phyloP scores from a whole-genome alignment of 2,888 invertebrate species.

The Chelonus formosanus region DNA sequence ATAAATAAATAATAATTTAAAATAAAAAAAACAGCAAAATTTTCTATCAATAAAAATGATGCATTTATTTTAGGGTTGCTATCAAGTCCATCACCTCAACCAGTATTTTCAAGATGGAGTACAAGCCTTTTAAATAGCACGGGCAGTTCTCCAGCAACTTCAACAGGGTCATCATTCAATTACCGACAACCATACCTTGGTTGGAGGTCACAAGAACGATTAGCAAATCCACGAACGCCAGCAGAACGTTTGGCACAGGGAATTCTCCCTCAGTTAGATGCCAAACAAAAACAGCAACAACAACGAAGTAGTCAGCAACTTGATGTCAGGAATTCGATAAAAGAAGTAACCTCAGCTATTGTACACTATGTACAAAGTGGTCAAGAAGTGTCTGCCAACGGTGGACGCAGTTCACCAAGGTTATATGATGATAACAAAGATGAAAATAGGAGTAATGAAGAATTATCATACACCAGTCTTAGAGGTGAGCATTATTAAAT shows the following conservation, averaged over 20 bases:
- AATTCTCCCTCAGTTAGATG: conserved; percentile 62
- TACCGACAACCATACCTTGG: conserved; percentile 89
- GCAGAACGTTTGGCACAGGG: conserved; percentile 77
- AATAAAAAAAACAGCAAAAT: background rate
- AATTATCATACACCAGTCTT: conserved; percentile 57
- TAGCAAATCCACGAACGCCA: conserved; percentile 81
- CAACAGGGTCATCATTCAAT: conserved; percentile 77
- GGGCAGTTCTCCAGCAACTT: conserved; percentile 65
- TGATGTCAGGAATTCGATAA: conserved; percentile 76
- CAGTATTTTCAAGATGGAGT: conserved; percentile 67
- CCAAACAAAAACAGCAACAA: conserved; percentile 47
- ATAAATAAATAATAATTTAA: background rate
- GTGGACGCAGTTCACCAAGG: conserved; percentile 58
- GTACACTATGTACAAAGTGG: conserved; percentile 82
- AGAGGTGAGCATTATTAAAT: conserved; percentile 63
- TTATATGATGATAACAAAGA: conserved; percentile 58
- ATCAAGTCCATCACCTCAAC: conserved; percentile 65
- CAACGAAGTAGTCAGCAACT: conserved; percentile 63
- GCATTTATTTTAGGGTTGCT: conserved; percentile 56
- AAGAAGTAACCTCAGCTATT: conserved; percentile 91
- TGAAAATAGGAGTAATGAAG: conserved; percentile 41
- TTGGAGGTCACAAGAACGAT: conserved; percentile 86
- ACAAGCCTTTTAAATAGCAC: conserved; percentile 68
- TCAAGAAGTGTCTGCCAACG: conserved; percentile 57
- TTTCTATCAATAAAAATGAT: background rate